Evolutionary conservation across 2,888 invertebrate species (phyloP).

Genomic region (Lithophane leautieri): DNA sequence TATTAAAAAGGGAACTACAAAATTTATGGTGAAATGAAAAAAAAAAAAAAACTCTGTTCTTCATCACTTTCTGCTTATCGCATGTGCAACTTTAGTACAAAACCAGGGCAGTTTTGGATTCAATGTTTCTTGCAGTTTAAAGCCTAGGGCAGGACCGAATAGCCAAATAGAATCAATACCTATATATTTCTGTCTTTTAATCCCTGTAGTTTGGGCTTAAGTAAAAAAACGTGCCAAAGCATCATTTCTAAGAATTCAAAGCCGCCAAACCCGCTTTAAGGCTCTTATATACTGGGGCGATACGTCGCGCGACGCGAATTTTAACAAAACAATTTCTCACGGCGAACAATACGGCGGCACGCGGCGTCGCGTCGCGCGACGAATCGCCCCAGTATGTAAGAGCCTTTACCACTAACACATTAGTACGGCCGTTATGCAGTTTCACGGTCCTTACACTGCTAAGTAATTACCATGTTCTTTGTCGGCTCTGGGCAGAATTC

Average conservation of each 20-base stretch:
- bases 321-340: no score
- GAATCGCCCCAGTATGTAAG: no score
- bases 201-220: not conserved
- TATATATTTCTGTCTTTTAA: not conserved
- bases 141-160: not conserved
- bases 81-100: not conserved
- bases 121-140: not conserved
- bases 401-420: not conserved
- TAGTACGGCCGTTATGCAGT: conserved; percentile 5
- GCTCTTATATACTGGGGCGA: no score
- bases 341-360: no score
- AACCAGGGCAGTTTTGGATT: not conserved
- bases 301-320: no score
- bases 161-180: not conserved
- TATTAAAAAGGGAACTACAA: not conserved
- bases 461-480: conserved; percentile 22
- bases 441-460: conserved; percentile 12
- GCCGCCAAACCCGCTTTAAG: not conserved
- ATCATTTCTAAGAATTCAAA: conserved; percentile 5
- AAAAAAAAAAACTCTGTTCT: no score
- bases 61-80: not conserved
- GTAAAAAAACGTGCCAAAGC: not conserved
- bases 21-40: not conserved
- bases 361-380: no score
- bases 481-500: conserved; percentile 1